Base-by-base conservation (phyloP, 2,113 vertebrate genomes). In the Lutjanus erythropterus region DNA sequence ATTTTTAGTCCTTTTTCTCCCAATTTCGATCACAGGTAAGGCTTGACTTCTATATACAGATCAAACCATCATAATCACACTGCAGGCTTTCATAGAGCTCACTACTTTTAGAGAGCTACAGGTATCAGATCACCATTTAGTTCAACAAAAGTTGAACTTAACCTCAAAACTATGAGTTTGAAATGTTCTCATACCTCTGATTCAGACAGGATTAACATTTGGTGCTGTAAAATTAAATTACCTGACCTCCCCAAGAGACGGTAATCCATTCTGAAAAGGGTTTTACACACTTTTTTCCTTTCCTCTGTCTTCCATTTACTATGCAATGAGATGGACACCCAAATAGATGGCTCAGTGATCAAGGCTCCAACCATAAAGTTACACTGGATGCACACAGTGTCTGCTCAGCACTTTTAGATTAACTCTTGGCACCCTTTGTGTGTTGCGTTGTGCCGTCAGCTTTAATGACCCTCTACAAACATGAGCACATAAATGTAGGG, bases 391-490 rank as follows among this genome's bases (percentile, higher is more conserved):
- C 71, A 67, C 65, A 49, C 39, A 60, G 33, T 69, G 69, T 61
- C 73, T 59, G 42, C 49, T 88, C 84, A 83, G 89, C 69, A 78
- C 50, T 65, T 80, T 83, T 23, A 61, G 53, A 78, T 71, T 3
- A 77, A 80, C 52, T 72, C 47, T 52, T 69, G 29, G 23, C 16
- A 44, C 29, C 27, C 33, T 70, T 39, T 76, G 47, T 70, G 35
- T 1, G 0, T 44, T 27, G 23, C 70, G 21, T 61, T 64, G 39
- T 80, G 33, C 39, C 2, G 21, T 66, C 50, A 50, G 11, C 76
- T 77, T 65, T 78, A 75, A 87, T 83, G 81, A 67, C 39, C 71
- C 59, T 15, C 50, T 33, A 49, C 53, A 44, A 85, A 62, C 75
- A 18, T 3, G 16, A 78, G 56, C 58, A 59, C 41, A 75, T 75